Percentiles rank a stretch among this genome's conserved stretches.
phyloP scores from a whole-genome alignment of 2,113 vertebrate species.

The Garra rufa region DNA sequence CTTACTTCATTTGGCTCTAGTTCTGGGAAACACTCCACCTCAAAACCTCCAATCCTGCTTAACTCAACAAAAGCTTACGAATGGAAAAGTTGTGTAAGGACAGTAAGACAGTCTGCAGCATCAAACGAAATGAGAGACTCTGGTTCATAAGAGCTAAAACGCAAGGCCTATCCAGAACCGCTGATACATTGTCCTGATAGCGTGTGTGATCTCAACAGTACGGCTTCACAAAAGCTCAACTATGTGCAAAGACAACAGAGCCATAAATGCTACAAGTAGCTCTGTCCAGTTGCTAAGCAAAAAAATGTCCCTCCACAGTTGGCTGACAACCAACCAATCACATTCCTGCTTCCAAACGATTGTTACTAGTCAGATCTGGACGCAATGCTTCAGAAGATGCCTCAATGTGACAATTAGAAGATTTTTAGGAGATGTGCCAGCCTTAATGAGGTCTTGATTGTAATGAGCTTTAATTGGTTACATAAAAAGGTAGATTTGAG shows the following conservation, averaged over 20 bases:
- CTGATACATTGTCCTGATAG: background rate
- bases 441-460: background rate
- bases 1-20: background rate
- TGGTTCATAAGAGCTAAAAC: background rate
- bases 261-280: conserved; percentile 10
- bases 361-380: conserved; percentile 27
- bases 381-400: background rate
- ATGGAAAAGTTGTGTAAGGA: background rate
- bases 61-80: background rate
- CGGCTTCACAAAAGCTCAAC: conserved; percentile 25
- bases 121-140: background rate
- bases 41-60: background rate
- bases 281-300: conserved; percentile 39
- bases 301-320: background rate
- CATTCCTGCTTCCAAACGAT: background rate
- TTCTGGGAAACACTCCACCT: background rate
- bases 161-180: background rate
- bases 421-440: background rate
- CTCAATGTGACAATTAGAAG: background rate
- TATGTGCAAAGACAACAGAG: conserved; percentile 24
- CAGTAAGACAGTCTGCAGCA: background rate
- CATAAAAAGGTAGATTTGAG: background rate
- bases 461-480: background rate
- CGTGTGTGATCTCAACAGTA: background rate
- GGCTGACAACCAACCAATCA: conserved; percentile 33